Conservation (phyloP, 2,797 vertebrate genomes). For the Sebastes itinus region DNA sequence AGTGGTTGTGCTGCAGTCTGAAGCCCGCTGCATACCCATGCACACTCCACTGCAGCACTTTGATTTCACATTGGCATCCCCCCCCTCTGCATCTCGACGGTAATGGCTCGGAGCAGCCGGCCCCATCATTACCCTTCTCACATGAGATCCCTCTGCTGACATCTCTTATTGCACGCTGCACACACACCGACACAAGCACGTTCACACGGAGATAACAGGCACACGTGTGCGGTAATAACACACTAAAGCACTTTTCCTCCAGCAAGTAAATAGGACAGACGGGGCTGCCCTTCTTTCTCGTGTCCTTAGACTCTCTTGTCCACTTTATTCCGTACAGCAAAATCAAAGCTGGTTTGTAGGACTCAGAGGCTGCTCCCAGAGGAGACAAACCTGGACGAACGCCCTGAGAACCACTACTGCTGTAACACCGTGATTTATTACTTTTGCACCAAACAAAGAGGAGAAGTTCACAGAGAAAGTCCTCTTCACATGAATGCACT, state of each 20-base stretch:
- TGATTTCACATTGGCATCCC: conserved; percentile 72
- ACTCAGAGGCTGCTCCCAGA: conserved; percentile 72
- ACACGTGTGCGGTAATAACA: conserved; percentile 48
- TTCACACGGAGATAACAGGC: conserved; percentile 24
- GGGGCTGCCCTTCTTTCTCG: conserved; percentile 78
- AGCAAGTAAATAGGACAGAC: conserved; percentile 78
- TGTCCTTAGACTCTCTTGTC: conserved; percentile 72
- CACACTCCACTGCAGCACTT: conserved; percentile 75
- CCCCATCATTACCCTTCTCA: conserved; percentile 78
- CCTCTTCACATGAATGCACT: conserved; percentile 80
- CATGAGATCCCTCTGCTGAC: conserved; percentile 73
- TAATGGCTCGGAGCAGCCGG: conserved; percentile 57
- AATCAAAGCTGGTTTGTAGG: conserved; percentile 76
- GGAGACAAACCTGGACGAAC: conserved; percentile 74
- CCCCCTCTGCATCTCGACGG: conserved; percentile 61
- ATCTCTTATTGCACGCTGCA: conserved; percentile 42
- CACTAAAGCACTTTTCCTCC: conserved; percentile 17
- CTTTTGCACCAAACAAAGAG: conserved; percentile 78
- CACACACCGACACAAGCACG: background rate
- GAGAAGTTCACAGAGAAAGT: conserved; percentile 79
- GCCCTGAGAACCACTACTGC: conserved; percentile 73
- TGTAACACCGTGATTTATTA: conserved; percentile 82
- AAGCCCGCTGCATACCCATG: conserved; percentile 70
- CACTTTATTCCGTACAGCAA: conserved; percentile 63
- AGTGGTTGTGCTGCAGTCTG: conserved; percentile 76